Evolutionary conservation across 2,888 invertebrate genomes (phyloP).

Genomic region (Ectemnius lituratus): DNA sequence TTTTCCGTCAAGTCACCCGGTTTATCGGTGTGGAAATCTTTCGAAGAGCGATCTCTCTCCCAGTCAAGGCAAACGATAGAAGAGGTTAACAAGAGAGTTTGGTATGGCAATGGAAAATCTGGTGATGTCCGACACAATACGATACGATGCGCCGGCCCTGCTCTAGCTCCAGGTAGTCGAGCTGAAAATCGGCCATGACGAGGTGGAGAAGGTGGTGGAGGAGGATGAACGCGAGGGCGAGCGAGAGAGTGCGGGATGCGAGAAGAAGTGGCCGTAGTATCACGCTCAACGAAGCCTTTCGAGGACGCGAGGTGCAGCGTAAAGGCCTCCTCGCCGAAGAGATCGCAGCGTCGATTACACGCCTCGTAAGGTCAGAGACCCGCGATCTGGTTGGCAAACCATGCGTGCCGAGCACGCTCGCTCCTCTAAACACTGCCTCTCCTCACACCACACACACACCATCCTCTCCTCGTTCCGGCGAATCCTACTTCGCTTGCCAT

Average conservation of each 20-base stretch:
- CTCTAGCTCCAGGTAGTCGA: background rate
- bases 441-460: background rate
- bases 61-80: no score
- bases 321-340: conserved; percentile 49
- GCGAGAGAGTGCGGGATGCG: conserved; percentile 13
- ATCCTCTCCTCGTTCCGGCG: background rate
- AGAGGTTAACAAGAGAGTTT: background rate
- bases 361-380: conserved; percentile 72
- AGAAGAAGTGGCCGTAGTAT: background rate
- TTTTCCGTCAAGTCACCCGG: conserved; percentile 25
- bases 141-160: background rate
- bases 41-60: background rate
- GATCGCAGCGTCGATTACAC: conserved; percentile 71
- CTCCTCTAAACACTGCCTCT: conserved; percentile 7
- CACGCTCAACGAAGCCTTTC: conserved; percentile 51
- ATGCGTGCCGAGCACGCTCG: conserved; percentile 67
- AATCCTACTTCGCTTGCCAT: background rate
- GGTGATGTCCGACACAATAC: no score
- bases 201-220: background rate
- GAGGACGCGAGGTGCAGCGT: conserved; percentile 53
- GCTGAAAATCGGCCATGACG: background rate
- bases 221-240: conserved; percentile 2
- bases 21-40: conserved; percentile 1
- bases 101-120: background rate
- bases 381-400: conserved; percentile 73